phyloP scores from a whole-genome alignment of 2,113 vertebrate species.

The Vulpes ferrilata region DNA sequence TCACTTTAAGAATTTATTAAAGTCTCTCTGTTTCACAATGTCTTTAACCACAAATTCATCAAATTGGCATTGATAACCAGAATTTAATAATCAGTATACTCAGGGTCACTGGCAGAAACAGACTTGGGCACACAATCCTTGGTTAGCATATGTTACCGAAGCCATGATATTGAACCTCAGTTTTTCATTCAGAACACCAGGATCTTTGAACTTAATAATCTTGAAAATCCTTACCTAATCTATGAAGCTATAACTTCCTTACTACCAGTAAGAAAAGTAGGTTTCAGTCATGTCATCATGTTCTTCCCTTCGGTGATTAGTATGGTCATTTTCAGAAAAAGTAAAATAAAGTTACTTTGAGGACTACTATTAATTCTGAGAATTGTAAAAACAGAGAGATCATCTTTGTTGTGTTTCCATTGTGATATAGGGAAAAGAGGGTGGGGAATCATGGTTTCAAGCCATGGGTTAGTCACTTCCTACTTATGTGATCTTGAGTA shows the following conservation, averaged over 20 bases:
- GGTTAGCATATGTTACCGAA: neutral
- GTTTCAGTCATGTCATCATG: neutral
- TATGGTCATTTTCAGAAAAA: neutral
- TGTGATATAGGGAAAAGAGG: neutral
- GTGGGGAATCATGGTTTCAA: neutral
- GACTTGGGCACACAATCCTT: neutral
- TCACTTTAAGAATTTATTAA: neutral
- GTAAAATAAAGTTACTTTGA: neutral
- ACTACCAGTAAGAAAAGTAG: neutral
- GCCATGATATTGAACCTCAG: neutral
- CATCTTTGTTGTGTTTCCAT: neutral
- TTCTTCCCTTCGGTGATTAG: neutral
- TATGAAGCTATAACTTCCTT: neutral
- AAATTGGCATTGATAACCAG: neutral
- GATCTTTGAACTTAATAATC: neutral
- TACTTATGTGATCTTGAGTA: neutral
- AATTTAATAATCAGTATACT: neutral
- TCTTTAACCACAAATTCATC: neutral
- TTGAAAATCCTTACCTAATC: neutral
- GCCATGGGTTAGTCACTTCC: neutral
- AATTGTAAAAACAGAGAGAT: neutral
- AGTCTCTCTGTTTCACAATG: neutral
- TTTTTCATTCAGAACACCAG: neutral
- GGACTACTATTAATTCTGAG: neutral
- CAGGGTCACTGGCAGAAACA: neutral